Percentiles rank a stretch among this genome's conserved stretches.
phyloP scores from a whole-genome alignment of 2,888 invertebrate species.

The Chrysodeixis includens region DNA sequence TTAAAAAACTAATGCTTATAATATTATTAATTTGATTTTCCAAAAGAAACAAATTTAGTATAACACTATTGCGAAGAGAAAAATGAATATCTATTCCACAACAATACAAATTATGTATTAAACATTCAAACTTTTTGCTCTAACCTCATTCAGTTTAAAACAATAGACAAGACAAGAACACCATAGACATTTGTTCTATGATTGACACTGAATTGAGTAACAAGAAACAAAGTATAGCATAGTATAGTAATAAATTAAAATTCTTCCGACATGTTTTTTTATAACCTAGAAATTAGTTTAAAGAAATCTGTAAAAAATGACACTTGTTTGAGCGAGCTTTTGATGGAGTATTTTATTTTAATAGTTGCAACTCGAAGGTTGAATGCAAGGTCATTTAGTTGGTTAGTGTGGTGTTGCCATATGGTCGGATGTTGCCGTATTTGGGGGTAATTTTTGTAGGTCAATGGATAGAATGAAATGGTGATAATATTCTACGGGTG shows the following conservation, averaged over 20 bases:
- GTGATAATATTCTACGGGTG: too few relatives aligned
- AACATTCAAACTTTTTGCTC: neutral
- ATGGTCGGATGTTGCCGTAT: conserved; percentile 34
- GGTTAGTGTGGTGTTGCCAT: conserved; percentile 37
- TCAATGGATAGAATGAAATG: too few relatives aligned
- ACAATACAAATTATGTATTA: neutral
- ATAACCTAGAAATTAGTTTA: neutral
- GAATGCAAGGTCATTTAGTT: conserved; percentile 35
- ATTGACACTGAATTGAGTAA: neutral
- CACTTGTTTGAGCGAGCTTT: conserved; percentile 28
- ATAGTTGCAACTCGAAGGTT: conserved; percentile 43
- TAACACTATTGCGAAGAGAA: too few relatives aligned
- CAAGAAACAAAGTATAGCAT: neutral
- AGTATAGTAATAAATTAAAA: conserved; percentile 12
- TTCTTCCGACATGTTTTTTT: conserved; percentile 5
- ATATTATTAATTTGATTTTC: too few relatives aligned
- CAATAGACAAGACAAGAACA: conserved; percentile 2
- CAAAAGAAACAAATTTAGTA: too few relatives aligned
- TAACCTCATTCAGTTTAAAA: neutral
- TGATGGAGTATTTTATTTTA: conserved; percentile 39
- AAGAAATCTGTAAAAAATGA: conserved; percentile 22
- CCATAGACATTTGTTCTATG: neutral
- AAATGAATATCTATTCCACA: too few relatives aligned
- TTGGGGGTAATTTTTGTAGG: conserved; percentile 44
- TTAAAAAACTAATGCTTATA: too few relatives aligned